Percentiles rank a stretch among this genome's conserved stretches.
Conservation (phyloP, 2,797 vertebrate genomes). For the Microcaecilia unicolor region DNA sequence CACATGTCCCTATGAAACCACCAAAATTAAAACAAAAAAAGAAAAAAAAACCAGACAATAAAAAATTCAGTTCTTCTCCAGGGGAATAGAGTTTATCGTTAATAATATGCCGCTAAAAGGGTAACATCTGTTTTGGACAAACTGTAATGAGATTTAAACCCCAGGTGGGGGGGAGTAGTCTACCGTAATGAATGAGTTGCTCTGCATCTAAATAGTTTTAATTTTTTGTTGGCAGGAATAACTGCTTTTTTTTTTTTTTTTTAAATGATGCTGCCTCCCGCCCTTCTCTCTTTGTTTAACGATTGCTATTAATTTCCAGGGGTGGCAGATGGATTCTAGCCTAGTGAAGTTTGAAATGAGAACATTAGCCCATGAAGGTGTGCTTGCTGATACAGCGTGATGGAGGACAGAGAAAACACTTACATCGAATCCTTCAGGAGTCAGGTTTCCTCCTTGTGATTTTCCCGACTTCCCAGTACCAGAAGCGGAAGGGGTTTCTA, state of each 20-base stretch:
- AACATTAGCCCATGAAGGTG: slow-evolving; percentile 26
- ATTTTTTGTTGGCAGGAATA: slow-evolving; percentile 54
- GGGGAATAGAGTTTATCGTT: slow-evolving; percentile 49
- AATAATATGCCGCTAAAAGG: slow-evolving; percentile 59
- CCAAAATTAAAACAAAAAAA: slow-evolving; percentile 7
- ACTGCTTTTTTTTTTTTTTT: slow-evolving; percentile 35
- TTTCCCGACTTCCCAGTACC: no score
- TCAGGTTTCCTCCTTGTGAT: no score
- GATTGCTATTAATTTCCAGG: slow-evolving; percentile 56
- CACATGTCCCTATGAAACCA: slow-evolving; percentile 22
- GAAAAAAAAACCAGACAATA: slow-evolving; percentile 22
- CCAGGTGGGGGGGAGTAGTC: slow-evolving; percentile 49
- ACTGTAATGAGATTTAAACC: slow-evolving; percentile 61
- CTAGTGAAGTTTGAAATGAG: slow-evolving; percentile 25
- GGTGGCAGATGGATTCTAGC: slow-evolving; percentile 46
- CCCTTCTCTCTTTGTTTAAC: slow-evolving; percentile 53
- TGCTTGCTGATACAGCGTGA: not conserved
- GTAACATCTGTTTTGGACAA: slow-evolving; percentile 66
- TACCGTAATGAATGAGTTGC: slow-evolving; percentile 53
- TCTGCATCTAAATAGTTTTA: slow-evolving; percentile 55
- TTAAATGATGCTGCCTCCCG: slow-evolving; percentile 35
- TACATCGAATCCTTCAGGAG: no score
- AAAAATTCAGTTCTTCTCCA: slow-evolving; percentile 26
- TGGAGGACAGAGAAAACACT: no score
- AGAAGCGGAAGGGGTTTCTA: no score